Base-by-base conservation (phyloP, 2,797 vertebrate species). In the Poecile montanus region DNA sequence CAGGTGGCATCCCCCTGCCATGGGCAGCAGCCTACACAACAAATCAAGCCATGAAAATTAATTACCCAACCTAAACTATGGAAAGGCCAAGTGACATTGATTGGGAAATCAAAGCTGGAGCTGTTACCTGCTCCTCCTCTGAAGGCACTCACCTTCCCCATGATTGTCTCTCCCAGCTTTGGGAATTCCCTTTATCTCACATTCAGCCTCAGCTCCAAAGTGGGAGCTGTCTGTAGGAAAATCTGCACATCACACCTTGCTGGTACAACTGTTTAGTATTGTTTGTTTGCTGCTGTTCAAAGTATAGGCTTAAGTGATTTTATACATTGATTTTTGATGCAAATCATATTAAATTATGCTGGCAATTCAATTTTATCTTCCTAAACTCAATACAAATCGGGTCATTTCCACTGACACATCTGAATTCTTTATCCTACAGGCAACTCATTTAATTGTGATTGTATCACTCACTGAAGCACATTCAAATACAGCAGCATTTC, bases 71-170 rank as follows among this genome's bases (percentile, higher is more conserved):
- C 63, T 77, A 61, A 87, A 47, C 6, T 27, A 4, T n/a, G 78
- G 53, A 77, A 85, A 93, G 81, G 61, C 91, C 78, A 89, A 80
- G 42, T 71, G 88, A 47, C 80, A 51, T 58, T 87, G 91, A 62
- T 6, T 85, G 89, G 83, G 75, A 89, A 93, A 89, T 71, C 72
- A 76, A 62, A 88, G 78, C 57, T 71, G 14, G 25, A 90, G 58
- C 58, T 90, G 60, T 42, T 60, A 12, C 25, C 58, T 58, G 16
- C 61, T 71, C 75, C 34, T 34, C 34, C 34, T 34, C 34, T 34
- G 34, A 34, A 34, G 34, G 34, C 34, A 34, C 34, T 34, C 42
- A 32, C 38, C 53, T 44, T 67, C 38, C 47, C 70, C 50, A 42
- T 11, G 10, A 22, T 1, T 42, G 47, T 26, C 8, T 26, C 72